Base-by-base conservation (phyloP, 2,888 invertebrate genomes). In the Lissonota sp. region DNA sequence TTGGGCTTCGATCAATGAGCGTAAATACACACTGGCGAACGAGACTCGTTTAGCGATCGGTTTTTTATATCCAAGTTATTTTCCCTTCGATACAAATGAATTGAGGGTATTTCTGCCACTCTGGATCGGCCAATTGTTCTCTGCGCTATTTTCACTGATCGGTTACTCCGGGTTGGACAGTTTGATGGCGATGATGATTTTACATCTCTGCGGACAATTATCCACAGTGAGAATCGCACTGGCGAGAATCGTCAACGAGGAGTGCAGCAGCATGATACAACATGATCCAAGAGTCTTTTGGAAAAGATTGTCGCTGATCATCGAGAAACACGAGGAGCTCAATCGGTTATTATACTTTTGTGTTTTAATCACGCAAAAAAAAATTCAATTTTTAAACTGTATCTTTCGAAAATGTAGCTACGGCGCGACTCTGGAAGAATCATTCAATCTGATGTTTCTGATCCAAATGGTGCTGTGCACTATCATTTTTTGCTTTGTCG, bases 371-470 rank as follows among this genome's bases (percentile, higher is more conserved):
- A 26, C 26, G 26, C 3, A 3, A 26, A 26, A 26, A 26, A n/a
- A n/a, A n/a, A 14, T 62, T 58, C 8, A 12, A n/a, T n/a, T n/a
- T n/a, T n/a, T n/a, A n/a, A n/a, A n/a, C 10, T 51, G n/a, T n/a
- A n/a, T n/a, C n/a, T n/a, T 53, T 44, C 60, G 66, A 4, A 67
- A 75, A n/a, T n/a, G n/a, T n/a, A n/a, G 26, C 26, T 26, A 26
- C 26, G 26, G 26, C 1, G 26, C 1, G 3, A 26, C 26, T 26
- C 26, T 87, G 14, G 87, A 89, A 40, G 46, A 71, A 5, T 84
- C 78, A 6, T 88, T 87, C 74, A 87, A 85, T 62, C 6, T 60
- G 76, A 85, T 88, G 85, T 79, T 88, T 6, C 82, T 89, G n/a
- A 42, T 69, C 0, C 88, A 89, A 37, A 85, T 87, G 69, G 2